A percentile compares a stretch with the other conserved stretches of the same genome.
phyloP scores from a whole-genome alignment of 2,888 invertebrate species.

The Trachelus iudaicus region DNA sequence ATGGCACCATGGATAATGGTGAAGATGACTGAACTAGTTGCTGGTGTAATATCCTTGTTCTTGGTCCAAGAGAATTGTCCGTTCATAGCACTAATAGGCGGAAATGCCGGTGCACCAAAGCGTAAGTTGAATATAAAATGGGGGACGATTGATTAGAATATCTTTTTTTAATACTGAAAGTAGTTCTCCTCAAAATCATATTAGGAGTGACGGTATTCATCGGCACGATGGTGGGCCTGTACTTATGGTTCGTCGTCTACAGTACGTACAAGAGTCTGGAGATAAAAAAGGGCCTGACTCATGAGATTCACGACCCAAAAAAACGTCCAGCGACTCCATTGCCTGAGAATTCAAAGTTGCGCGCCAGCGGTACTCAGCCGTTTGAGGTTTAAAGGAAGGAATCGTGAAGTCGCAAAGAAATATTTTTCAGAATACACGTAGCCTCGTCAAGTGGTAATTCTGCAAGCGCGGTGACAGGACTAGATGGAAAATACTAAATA shows the following conservation, averaged over 20 bases:
- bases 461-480: background rate
- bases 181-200: background rate
- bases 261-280: conserved; percentile 63
- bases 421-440: background rate
- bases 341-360: conserved; percentile 18
- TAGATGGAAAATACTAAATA: background rate
- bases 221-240: conserved; percentile 51
- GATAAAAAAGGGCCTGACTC: conserved; percentile 56
- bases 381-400: conserved; percentile 39
- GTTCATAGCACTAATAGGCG: conserved; percentile 53
- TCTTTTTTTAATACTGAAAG: background rate
- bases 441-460: background rate
- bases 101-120: conserved; percentile 50
- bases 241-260: conserved; percentile 64
- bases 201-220: conserved; percentile 22
- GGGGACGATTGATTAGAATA: background rate
- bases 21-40: conserved; percentile 58
- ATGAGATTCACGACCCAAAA: conserved; percentile 53
- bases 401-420: background rate
- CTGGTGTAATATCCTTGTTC: conserved; percentile 59
- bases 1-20: conserved; percentile 66
- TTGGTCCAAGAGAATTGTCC: conserved; percentile 56
- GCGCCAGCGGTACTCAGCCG: conserved; percentile 24
- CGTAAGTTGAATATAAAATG: conserved; percentile 38
- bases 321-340: conserved; percentile 9